These are phyloP conservation scores for Tragelaphus eurycerus DNA, from an alignment of 2,797 vertebrate genomes.

Conservation along the genomic window DNA sequence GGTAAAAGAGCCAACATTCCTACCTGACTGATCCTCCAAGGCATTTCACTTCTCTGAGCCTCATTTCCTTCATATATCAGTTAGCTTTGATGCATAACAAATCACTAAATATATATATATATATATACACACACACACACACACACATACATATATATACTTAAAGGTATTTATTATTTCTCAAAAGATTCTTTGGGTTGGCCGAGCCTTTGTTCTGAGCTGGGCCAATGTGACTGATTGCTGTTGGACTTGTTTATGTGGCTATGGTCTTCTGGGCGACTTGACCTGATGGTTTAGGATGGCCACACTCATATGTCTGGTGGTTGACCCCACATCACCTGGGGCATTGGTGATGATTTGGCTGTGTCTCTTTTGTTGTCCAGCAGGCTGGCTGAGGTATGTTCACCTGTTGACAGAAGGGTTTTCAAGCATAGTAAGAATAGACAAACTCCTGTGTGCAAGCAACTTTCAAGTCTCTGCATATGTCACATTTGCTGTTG, in stretches of 20 bases:
- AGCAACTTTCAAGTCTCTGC: not conserved
- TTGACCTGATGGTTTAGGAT: not conserved
- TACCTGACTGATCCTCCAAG: not conserved
- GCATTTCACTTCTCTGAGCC: not conserved
- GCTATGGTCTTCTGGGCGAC: not conserved
- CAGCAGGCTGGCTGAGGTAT: not conserved
- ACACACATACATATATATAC: too few species aligned
- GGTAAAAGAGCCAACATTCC: not conserved
- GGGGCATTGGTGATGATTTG: not conserved
- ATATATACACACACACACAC: too few species aligned
- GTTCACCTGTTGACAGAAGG: not conserved
- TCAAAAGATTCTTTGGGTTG: not conserved
- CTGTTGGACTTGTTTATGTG: not conserved
- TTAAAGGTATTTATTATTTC: not conserved
- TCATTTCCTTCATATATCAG: not conserved
- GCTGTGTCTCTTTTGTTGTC: not conserved
- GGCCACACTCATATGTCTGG: not conserved
- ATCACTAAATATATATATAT: not conserved
- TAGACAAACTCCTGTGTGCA: not conserved
- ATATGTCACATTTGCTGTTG: not conserved
- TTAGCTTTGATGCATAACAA: constrained; percentile 12
- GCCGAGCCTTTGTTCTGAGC: not conserved
- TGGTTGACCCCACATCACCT: not conserved
- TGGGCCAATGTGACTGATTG: not conserved
- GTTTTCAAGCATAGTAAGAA: not conserved